phyloP scores from a whole-genome alignment of 2,797 vertebrate species.

The Falco novaeseelandiae region DNA sequence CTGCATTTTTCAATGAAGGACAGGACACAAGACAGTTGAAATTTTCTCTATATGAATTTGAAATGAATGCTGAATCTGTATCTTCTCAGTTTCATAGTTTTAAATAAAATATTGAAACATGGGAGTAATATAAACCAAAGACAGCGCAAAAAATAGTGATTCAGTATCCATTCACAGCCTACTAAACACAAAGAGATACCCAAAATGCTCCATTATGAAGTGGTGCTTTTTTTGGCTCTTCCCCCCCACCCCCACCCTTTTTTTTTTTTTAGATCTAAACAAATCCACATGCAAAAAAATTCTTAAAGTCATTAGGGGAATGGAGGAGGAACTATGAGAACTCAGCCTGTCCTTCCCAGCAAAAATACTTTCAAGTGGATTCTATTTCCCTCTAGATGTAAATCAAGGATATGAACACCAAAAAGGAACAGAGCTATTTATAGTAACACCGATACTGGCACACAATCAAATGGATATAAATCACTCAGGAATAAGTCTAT shows the following conservation, averaged over 20 bases:
- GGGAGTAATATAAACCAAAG: neutral
- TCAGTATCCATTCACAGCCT: neutral
- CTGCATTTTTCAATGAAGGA: neutral
- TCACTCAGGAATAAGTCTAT: neutral
- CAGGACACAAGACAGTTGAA: neutral
- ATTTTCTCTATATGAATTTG: neutral
- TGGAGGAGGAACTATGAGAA: neutral
- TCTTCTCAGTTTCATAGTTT: neutral
- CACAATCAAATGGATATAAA: neutral
- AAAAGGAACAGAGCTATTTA: slow-evolving; percentile 29
- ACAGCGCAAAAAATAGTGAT: neutral
- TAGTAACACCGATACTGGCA: neutral
- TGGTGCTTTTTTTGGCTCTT: accelerated
- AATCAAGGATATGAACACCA: neutral
- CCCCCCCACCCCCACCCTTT: no score
- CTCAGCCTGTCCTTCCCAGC: neutral
- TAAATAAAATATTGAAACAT: neutral
- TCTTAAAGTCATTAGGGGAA: neutral
- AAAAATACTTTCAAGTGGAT: neutral
- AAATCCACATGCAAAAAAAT: neutral
- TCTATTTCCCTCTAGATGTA: neutral
- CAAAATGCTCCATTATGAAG: neutral
- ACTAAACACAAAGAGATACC: neutral
- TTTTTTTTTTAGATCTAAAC: neutral
- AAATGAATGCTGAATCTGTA: neutral